Conservation (phyloP, 2,113 vertebrate genomes). For the Natator depressus region DNA sequence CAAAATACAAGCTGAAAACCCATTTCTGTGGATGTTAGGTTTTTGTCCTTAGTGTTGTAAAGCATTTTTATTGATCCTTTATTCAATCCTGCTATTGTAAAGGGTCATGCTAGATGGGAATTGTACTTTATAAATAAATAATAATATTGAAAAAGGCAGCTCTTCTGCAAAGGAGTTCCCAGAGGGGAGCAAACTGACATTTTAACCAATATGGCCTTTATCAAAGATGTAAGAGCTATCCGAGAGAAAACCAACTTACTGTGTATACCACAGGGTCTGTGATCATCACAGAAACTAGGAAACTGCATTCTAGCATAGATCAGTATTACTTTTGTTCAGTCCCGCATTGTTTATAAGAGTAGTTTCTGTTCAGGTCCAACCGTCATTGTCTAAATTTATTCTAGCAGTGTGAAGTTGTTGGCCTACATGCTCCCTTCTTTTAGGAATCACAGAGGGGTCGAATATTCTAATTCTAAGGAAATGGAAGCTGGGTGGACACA, state of each 20-base stretch:
- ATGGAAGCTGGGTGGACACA: background rate
- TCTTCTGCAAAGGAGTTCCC: background rate
- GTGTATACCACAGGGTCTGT: background rate
- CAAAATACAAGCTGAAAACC: background rate
- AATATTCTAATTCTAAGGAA: background rate
- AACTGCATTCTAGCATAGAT: background rate
- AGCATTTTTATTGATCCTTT: conserved; percentile 7
- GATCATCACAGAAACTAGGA: background rate
- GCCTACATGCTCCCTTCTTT: background rate
- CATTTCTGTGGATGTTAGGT: background rate
- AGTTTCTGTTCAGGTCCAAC: background rate
- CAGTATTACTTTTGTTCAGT: background rate
- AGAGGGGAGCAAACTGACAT: background rate
- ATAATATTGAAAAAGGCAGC: background rate
- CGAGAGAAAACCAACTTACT: background rate
- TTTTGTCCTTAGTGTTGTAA: background rate
- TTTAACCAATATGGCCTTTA: background rate
- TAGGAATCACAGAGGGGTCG: background rate
- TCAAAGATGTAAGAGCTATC: background rate
- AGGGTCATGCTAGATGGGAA: background rate
- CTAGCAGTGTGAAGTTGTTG: background rate
- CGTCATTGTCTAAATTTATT: background rate
- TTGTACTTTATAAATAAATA: background rate
- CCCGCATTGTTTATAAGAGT: background rate
- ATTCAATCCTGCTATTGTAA: background rate